Conservation (phyloP, 2,113 vertebrate species). For the Polyodon spathula region DNA sequence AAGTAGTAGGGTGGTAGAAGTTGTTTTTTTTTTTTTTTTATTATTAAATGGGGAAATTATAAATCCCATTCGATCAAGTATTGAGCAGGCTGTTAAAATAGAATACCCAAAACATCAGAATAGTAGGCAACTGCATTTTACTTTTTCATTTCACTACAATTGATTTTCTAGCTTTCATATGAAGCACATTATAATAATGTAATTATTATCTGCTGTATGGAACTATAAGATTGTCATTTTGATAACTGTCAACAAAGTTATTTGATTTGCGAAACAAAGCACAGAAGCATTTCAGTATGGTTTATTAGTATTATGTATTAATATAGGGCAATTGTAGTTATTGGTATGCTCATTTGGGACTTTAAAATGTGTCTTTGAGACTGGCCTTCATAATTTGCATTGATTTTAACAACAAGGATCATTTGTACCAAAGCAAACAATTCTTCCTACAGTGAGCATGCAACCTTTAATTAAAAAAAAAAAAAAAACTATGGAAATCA, state of each 20-base stretch:
- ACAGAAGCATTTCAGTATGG: slow-evolving; percentile 31
- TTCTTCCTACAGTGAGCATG: no score
- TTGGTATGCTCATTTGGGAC: slow-evolving; percentile 25
- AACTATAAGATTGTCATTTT: slow-evolving; percentile 47
- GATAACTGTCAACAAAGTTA: slow-evolving; percentile 43
- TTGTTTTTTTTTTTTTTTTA: no score
- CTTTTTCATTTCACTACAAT: neutral
- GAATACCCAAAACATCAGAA: no score
- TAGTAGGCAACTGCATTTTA: neutral
- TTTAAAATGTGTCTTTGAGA: no score
- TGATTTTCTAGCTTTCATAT: slow-evolving; percentile 33
- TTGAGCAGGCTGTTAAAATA: no score
- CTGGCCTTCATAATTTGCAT: slow-evolving; percentile 26
- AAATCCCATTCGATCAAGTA: no score
- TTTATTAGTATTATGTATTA: slow-evolving; percentile 35
- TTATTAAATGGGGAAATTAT: no score
- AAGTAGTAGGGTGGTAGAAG: no score
- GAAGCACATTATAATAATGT: slow-evolving; percentile 44
- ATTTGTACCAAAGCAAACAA: slow-evolving; percentile 27
- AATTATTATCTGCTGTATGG: slow-evolving; percentile 46
- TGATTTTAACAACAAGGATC: slow-evolving; percentile 33
- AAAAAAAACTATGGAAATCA: no score
- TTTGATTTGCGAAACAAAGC: slow-evolving; percentile 46
- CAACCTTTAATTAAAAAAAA: no score
- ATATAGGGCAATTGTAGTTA: slow-evolving; percentile 6